Evolutionary conservation across 1,140 invertebrate genomes (phyloP).

Genomic region (Cydia splendana): DNA sequence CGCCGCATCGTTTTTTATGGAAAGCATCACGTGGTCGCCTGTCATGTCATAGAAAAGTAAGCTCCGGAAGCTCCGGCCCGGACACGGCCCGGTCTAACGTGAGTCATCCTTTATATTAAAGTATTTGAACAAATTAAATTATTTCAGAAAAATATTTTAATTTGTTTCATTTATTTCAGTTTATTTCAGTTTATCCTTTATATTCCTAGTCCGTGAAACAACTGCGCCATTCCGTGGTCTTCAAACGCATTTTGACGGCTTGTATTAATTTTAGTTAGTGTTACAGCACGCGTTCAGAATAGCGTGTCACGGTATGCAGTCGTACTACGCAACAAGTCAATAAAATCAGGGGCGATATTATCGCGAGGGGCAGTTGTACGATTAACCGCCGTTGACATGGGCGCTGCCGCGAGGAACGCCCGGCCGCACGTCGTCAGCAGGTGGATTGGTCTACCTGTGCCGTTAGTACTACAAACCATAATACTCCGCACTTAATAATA

Average conservation of each 20-base stretch:
- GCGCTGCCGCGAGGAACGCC: slow-evolving; percentile 69
- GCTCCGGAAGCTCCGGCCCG: too few relatives aligned
- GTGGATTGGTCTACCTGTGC: slow-evolving; percentile 68
- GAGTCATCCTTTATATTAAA: too few relatives aligned
- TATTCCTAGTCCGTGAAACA: slow-evolving; percentile 36
- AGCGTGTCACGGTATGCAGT: slow-evolving; percentile 51
- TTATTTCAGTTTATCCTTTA: too few relatives aligned
- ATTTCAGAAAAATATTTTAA: too few relatives aligned
- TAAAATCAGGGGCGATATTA: slow-evolving; percentile 66
- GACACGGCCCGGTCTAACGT: too few relatives aligned
- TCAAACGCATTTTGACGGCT: slow-evolving; percentile 53
- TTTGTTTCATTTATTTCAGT: too few relatives aligned
- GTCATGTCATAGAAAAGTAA: too few relatives aligned
- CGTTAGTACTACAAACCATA: slow-evolving; percentile 58
- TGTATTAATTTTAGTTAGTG: slow-evolving; percentile 56
- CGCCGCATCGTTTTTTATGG: too few relatives aligned
- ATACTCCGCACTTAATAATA: neutral
- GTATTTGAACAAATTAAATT: too few relatives aligned
- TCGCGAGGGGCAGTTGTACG: slow-evolving; percentile 60
- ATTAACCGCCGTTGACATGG: slow-evolving; percentile 71
- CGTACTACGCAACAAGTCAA: slow-evolving; percentile 67
- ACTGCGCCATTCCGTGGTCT: slow-evolving; percentile 53
- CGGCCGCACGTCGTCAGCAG: slow-evolving; percentile 69
- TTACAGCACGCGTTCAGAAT: slow-evolving; percentile 51
- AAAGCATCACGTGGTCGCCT: too few relatives aligned